phyloP scores from a whole-genome alignment of 2,797 vertebrate species.

The Tiaroga cobitis region DNA sequence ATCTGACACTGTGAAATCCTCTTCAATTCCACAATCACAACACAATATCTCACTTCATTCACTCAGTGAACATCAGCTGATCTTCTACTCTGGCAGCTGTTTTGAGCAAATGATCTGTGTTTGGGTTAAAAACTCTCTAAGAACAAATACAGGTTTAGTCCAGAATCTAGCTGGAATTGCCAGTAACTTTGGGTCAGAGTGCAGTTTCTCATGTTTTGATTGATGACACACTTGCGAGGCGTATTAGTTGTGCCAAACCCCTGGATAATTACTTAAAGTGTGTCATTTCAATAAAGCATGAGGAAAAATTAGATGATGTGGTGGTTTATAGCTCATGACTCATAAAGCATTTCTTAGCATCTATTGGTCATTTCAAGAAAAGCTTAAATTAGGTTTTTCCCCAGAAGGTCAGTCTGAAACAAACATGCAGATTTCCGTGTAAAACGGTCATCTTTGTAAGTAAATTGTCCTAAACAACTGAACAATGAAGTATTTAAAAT shows the following conservation, averaged over 20 bases:
- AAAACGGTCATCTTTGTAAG: neutral
- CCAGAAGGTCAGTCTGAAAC: neutral
- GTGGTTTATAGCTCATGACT: neutral
- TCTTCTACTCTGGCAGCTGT: neutral
- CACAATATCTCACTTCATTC: neutral
- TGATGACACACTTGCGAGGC: conserved; percentile 11
- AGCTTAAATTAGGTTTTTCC: neutral
- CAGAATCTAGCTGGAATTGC: neutral
- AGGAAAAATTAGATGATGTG: neutral
- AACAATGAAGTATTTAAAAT: neutral
- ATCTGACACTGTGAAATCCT: conserved; percentile 49
- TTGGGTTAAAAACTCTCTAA: neutral
- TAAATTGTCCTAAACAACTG: neutral
- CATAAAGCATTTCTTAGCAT: neutral
- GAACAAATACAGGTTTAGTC: neutral
- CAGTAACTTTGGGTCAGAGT: neutral
- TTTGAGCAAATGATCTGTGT: neutral
- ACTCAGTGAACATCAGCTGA: neutral
- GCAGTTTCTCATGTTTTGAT: conserved; percentile 7
- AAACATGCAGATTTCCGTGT: neutral
- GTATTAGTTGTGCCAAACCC: conserved; percentile 11
- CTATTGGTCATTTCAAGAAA: conserved; percentile 1
- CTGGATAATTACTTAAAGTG: conserved; percentile 22
- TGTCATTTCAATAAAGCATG: conserved; percentile 2
- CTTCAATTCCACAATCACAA: neutral